Evolutionary conservation across 2,797 vertebrate species (phyloP), one percentile per base, ranked within the genome.

Genomic region (Meriones psammophilus): DNA sequence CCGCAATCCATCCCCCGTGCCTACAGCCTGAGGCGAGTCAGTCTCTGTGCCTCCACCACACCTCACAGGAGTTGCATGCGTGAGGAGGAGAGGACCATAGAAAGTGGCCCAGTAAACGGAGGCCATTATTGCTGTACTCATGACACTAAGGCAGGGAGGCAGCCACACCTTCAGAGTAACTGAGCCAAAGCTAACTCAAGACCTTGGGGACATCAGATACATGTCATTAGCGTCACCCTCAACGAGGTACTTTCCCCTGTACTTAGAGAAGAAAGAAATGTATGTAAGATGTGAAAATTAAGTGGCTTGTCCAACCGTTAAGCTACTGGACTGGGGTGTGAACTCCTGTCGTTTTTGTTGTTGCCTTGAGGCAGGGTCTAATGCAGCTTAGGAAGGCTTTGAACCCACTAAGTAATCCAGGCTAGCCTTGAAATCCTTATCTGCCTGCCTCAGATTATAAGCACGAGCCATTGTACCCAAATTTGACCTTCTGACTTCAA

Each of bases 41-140:
- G 33, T 24, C 73, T 88, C 36, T 15, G 39, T 12, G 88, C 91
- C 81, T 94, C 89, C 64, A 79, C 73, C 81, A 71, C 14, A 78
- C 30, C n/a, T 79, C 77, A 10, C 2, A 26, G 36, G 56, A 79
- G 66, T 33, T 4, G 39, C 3, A 0, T 33, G 5, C 71, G 26
- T 36, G n/a, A 84, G 68, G n/a, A 84, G 68, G 42, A 66, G 62
- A 78, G 46, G 50, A 28, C 2, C 68, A 12, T 1, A 14, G 83
- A 58, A 79, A 89, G 20, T 13, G 56, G 50, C 12, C 26, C 39
- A 33, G 79, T 13, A 28, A 85, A 58, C 15, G 5, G 91, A 96
- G 89, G 94, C 22, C 68, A 42, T 26, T 3, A 13, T 1, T 22
- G 58, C 66, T 58, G 5, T 56, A 68, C 77, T 77, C 15, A 0